A percentile compares a stretch with the other conserved stretches of the same genome.
These are phyloP conservation scores for Cybosia mesomella DNA, from an alignment of 2,888 invertebrate species.

Conservation along the genomic window DNA sequence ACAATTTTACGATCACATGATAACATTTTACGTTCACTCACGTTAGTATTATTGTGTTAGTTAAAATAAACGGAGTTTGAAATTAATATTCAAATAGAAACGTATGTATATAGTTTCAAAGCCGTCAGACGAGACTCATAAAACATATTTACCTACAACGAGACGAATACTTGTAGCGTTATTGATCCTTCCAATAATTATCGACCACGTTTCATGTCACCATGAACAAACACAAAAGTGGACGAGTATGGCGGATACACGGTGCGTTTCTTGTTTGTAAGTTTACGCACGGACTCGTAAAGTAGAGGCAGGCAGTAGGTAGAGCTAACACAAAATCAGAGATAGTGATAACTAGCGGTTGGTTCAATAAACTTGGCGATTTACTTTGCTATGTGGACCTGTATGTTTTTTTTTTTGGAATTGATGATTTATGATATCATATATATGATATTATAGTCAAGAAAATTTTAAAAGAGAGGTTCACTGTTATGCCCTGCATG, in stretches of 20 bases:
- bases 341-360: constrained; percentile 67
- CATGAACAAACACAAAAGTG: constrained; percentile 83
- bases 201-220: constrained; percentile 86
- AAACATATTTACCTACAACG: constrained; percentile 76
- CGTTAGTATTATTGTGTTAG: constrained; percentile 57
- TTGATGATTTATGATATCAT: neutral
- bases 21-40: constrained; percentile 43
- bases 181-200: constrained; percentile 88
- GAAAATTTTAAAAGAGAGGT: too few relatives aligned
- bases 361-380: constrained; percentile 52
- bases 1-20: constrained; percentile 28
- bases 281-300: constrained; percentile 82
- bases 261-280: constrained; percentile 74
- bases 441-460: neutral
- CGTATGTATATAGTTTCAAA: constrained; percentile 57
- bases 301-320: constrained; percentile 81
- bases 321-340: constrained; percentile 80
- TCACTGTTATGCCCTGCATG: neutral
- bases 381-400: constrained; percentile 49
- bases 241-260: constrained; percentile 77
- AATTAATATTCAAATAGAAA: constrained; percentile 85
- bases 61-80: constrained; percentile 75
- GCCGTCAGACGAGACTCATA: constrained; percentile 74
- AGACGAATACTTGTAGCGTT: constrained; percentile 83
- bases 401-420: constrained; percentile 44